Conservation (phyloP, 1,140 invertebrate genomes). For the Aphelinus atriplicis region DNA sequence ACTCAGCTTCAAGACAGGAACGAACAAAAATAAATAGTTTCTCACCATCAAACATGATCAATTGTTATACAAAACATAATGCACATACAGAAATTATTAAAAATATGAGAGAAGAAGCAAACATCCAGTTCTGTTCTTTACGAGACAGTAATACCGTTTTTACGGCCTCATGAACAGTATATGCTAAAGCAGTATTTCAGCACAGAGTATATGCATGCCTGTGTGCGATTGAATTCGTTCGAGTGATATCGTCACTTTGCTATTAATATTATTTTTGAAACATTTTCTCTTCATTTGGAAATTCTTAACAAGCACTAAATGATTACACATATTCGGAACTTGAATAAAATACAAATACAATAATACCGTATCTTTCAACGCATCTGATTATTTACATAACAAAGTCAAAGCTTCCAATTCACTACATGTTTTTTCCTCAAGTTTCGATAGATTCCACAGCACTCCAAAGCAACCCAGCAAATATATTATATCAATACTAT, state of each 20-base stretch:
- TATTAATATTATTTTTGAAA: too few relatives aligned
- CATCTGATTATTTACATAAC: conserved; percentile 63
- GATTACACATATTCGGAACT: conserved; percentile 43
- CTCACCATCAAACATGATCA: conserved; percentile 56
- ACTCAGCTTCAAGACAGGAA: conserved; percentile 58
- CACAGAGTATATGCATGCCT: neutral
- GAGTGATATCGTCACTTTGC: conserved; percentile 11
- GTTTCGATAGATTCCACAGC: conserved; percentile 48
- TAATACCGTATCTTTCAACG: conserved; percentile 55
- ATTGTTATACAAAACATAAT: conserved; percentile 51
- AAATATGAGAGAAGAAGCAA: conserved; percentile 53
- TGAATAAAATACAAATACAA: conserved; percentile 46
- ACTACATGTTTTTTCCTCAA: conserved; percentile 46
- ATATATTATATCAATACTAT: conserved; percentile 41
- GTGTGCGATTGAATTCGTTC: conserved; percentile 34
- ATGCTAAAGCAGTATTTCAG: too few relatives aligned
- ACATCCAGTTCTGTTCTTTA: conserved; percentile 34
- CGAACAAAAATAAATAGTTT: conserved; percentile 60
- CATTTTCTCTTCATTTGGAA: conserved; percentile 36
- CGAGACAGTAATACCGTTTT: conserved; percentile 27
- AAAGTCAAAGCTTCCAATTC: conserved; percentile 54
- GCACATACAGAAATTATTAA: conserved; percentile 62
- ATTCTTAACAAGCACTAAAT: conserved; percentile 49
- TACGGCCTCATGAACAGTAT: neutral
- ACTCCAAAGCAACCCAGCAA: conserved; percentile 49